These are phyloP conservation scores for Coleophora flavipennella DNA, from an alignment of 2,888 invertebrate genomes.

Conservation along the genomic window DNA sequence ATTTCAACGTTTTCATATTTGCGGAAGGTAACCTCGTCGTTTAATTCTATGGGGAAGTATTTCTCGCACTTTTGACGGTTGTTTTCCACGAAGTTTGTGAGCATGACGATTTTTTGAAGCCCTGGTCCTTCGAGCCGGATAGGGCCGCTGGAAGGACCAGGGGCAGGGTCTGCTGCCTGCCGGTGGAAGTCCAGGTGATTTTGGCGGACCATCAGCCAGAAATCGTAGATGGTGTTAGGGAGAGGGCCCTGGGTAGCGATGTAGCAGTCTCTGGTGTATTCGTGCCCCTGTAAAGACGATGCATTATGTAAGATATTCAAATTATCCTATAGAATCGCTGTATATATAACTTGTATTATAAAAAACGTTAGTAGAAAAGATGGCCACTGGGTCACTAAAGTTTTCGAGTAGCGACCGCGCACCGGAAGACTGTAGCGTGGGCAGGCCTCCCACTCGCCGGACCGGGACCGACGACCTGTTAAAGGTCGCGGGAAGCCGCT, in stretches of 20 bases:
- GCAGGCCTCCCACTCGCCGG: no score
- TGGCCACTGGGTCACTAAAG: no score
- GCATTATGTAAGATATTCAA: no score
- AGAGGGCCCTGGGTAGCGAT: slow-evolving; percentile 96
- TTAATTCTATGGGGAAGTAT: slow-evolving; percentile 81
- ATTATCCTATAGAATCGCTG: no score
- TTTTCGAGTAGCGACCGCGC: no score
- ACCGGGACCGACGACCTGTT: no score
- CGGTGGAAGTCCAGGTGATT: slow-evolving; percentile 46
- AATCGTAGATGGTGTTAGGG: slow-evolving; percentile 89
- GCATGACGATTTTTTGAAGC: slow-evolving; percentile 85
- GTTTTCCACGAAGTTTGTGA: slow-evolving; percentile 90
- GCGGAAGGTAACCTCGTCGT: slow-evolving; percentile 48
- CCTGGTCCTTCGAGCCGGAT: slow-evolving; percentile 8
- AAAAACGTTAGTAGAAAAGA: no score
- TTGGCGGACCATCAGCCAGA: slow-evolving; percentile 89
- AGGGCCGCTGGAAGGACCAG: not conserved
- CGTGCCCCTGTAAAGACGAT: slow-evolving; percentile 84
- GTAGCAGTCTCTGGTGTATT: slow-evolving; percentile 87
- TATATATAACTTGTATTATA: no score
- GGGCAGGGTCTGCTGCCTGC: slow-evolving; percentile 12
- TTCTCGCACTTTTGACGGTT: slow-evolving; percentile 89
- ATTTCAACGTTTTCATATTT: slow-evolving; percentile 23
- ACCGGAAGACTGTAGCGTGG: no score
- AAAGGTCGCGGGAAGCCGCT: no score